Evolutionary conservation across 2,113 vertebrate genomes (phyloP), one percentile per base, ranked within the genome.

Genomic region (Nycticebus coucang): DNA sequence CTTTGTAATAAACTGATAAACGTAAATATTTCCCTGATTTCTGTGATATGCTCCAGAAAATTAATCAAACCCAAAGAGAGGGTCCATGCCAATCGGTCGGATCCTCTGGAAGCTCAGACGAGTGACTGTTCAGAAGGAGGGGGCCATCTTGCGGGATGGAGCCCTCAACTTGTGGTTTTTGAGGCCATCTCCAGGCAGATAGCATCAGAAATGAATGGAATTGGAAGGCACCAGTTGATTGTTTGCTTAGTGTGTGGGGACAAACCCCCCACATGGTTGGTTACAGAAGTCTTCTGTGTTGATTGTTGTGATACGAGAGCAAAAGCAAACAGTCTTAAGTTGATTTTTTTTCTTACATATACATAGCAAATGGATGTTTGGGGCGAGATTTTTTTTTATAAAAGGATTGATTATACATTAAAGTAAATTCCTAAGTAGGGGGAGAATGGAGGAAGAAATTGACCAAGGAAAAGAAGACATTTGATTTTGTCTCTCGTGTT

Each of bases 401-500:
- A 91, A 55, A 72, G 22, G 15, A 75, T 50, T 57, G 68, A 59
- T 93, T 37, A 14, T 50, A 68, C 11, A 1, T 57, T 62, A 86
- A 59, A 91, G 59, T 50, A 64, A 86, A 53, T 28, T 79, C 72
- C 86, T 78, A 80, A 84, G 33, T 77, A 84, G 69, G 21, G 79
- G 14, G 3, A 37, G 35, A 64, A 68, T 13, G 6, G 37, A 24
- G 37, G 37, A 85, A 78, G 92, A 92, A 96, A 87, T 45, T 88
- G 78, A 64, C 37, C 82, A 86, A 78, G 71, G 26, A 59, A 95
- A 81, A 80, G 13, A 55, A n/a, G 50, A 45, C 77, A n/a, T 89
- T 92, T 90, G 22, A 17, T 89, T 95, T 72, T 84, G 14, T 74
- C 60, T 81, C n/a, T 57, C n/a, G 7, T 45, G 45, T 87, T 93